Evolutionary conservation across 1,140 invertebrate genomes (phyloP), one percentile per base, ranked within the genome.

Genomic region (Drosophila bipectinata): DNA sequence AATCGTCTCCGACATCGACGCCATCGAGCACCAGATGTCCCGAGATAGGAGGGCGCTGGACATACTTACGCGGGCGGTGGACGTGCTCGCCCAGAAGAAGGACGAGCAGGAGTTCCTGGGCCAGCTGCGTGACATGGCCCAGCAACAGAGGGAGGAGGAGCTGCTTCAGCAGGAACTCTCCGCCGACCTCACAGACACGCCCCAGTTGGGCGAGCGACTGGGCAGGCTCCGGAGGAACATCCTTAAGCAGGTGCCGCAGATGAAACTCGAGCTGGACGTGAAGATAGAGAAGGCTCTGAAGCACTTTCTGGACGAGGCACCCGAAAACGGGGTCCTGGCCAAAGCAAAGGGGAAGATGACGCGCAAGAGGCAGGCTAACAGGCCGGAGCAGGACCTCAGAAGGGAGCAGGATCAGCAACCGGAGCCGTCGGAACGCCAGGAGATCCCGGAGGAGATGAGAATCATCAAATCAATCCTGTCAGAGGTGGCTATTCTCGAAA

Each of bases 61-160:
- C 1, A 91, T 92, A 18, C 75, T 92, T 1, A 63, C 54, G 4
- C 72, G 72, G 9, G 81, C 85, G 3, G 75, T 92, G 71, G 91
- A 92, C 45, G 61, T 90, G 9, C 56, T 91, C 7, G 62, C 66
- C 5, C 48, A 52, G 9, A 24, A 55, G 4, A 89, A 88, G 24
- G 60, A 79, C 12, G 72, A 79, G 0, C 62, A 79, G 8, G 71
- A 77, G 18, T 88, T 90, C 53, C 58, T 62, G 0, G 32, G 48
- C 6, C 85, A 90, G 15, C 44, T 91, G 1, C 58, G 53, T 0
- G 54, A 58, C 18, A 53, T 77, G 12, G 57, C 62, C 9, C 49
- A 69, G 28, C 55, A 67, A 52, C 72, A 77, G 26, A 41, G 9
- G 44, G 47, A 58, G 39, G 56, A 82, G 12, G 56, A 81, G 21